Conservation (phyloP, 2,888 invertebrate species). For the Cerceris ruficornis region DNA sequence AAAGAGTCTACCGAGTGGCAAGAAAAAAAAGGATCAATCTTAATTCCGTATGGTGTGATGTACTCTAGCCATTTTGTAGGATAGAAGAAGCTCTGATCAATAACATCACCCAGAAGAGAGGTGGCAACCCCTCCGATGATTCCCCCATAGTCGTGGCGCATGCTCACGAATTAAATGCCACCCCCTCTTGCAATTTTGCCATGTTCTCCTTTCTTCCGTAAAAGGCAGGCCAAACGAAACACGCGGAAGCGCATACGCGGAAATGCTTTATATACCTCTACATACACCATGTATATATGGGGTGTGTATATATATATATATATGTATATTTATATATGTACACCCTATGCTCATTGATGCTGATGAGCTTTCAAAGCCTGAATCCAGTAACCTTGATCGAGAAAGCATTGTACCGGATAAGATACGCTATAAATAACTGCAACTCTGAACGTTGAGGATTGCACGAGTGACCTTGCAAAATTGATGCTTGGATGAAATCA, state of each 20-base stretch:
- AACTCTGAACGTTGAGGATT: too few relatives aligned
- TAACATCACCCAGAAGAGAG: conserved; percentile 62
- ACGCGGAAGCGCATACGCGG: conserved; percentile 26
- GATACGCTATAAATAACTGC: too few relatives aligned
- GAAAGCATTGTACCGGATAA: conserved; percentile 23
- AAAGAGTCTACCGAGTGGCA: neutral
- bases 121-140: conserved; percentile 58
- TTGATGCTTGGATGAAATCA: too few relatives aligned
- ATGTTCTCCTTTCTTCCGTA: conserved; percentile 21
- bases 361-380: conserved; percentile 47
- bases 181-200: conserved; percentile 48
- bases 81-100: conserved; percentile 66
- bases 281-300: conserved; percentile 22
- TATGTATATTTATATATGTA: neutral
- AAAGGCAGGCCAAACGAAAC: conserved; percentile 7
- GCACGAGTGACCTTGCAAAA: too few relatives aligned
- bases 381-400: conserved; percentile 64
- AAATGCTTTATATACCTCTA: neutral
- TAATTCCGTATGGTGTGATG: conserved; percentile 47
- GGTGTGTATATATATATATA: neutral
- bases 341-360: conserved; percentile 31
- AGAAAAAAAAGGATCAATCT: conserved; percentile 16
- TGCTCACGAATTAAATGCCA: conserved; percentile 66
- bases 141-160: conserved; percentile 64
- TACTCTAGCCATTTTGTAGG: conserved; percentile 56